Evolutionary conservation across 1,140 invertebrate genomes (phyloP).

Genomic region (Saxidomus purpurata): DNA sequence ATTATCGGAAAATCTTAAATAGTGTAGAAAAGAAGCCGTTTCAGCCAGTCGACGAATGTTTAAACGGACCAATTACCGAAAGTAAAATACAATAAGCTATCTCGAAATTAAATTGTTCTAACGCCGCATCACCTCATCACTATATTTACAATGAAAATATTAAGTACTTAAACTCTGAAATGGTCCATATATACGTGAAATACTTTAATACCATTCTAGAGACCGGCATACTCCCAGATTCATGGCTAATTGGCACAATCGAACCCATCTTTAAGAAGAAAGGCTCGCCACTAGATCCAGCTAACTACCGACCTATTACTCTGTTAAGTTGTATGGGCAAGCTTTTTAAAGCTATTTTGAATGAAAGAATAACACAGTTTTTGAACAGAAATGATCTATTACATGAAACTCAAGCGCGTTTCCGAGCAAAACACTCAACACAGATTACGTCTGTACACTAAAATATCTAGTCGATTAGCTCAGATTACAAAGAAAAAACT

Average conservation of each 20-base stretch:
- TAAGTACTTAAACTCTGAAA: background rate
- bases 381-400: background rate
- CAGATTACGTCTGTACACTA: background rate
- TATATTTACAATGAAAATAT: background rate
- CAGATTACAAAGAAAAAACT: background rate
- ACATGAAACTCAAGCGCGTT: background rate
- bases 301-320: background rate
- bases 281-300: too few species aligned
- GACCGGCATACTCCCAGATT: too few species aligned
- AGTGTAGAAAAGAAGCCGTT: background rate
- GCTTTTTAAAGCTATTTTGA: conserved; percentile 8
- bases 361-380: background rate
- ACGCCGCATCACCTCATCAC: background rate
- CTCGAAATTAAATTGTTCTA: background rate
- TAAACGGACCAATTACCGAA: background rate
- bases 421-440: conserved; percentile 17
- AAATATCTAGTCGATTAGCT: background rate
- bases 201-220: conserved; percentile 15
- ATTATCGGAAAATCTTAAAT: background rate
- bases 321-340: conserved; percentile 5
- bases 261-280: too few species aligned
- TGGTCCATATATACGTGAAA: background rate
- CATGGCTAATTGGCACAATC: too few species aligned
- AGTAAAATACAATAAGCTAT: background rate
- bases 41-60: background rate